A percentile compares a stretch with the other conserved stretches of the same genome.
phyloP scores from a whole-genome alignment of 1,140 invertebrate genomes.

The Papilio aristodemus region DNA sequence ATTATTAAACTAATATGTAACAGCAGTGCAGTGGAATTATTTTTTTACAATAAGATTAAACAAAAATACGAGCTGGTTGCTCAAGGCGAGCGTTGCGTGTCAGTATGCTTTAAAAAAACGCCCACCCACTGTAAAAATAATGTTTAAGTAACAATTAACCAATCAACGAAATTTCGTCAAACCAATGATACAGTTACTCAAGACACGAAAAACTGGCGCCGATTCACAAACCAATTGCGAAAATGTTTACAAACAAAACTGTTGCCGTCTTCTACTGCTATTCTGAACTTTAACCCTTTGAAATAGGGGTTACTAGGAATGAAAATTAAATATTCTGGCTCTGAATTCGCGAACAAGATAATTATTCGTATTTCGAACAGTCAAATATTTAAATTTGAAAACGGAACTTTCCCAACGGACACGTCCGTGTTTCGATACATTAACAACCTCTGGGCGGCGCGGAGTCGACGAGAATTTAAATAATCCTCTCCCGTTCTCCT shows the following conservation, averaged over 20 bases:
- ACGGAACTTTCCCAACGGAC: constrained; percentile 53
- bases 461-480: constrained; percentile 26
- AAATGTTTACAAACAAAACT: constrained; percentile 37
- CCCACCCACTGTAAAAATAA: constrained; percentile 47
- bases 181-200: constrained; percentile 69
- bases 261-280: not conserved
- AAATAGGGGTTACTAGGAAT: not conserved
- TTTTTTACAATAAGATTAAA: constrained; percentile 27
- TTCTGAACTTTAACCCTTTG: not conserved
- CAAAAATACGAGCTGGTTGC: not conserved
- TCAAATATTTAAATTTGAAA: constrained; percentile 65
- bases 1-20: too few species aligned
- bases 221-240: constrained; percentile 40
- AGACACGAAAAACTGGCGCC: constrained; percentile 59
- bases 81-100: constrained; percentile 38
- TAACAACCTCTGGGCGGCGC: constrained; percentile 34
- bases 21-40: too few species aligned
- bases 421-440: constrained; percentile 43
- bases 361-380: constrained; percentile 63
- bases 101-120: constrained; percentile 48
- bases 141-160: constrained; percentile 55
- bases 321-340: constrained; percentile 13
- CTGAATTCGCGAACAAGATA: constrained; percentile 52
- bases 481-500: constrained; percentile 12
- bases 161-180: constrained; percentile 67